Evolutionary conservation across 2,888 invertebrate genomes (phyloP).

Genomic region (Agrotis exclamationis): DNA sequence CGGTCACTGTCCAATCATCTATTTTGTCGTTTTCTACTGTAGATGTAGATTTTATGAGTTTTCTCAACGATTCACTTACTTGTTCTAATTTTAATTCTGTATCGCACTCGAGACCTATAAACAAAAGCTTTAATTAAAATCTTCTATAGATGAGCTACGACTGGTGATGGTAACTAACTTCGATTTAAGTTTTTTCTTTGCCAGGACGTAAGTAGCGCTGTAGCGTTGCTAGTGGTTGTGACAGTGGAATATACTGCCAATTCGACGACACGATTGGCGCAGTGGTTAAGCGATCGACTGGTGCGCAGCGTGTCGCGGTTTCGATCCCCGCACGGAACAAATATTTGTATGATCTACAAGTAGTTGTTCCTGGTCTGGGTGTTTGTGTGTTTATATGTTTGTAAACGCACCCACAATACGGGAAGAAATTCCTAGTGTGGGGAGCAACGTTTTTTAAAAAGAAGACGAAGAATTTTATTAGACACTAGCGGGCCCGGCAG

Average conservation of each 20-base stretch:
- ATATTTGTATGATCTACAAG: no score
- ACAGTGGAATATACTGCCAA: background rate
- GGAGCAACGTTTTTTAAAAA: no score
- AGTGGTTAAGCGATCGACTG: no score
- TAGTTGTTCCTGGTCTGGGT: no score
- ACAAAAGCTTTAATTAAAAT: conserved; percentile 47
- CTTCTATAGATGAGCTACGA: conserved; percentile 12
- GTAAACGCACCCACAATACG: no score
- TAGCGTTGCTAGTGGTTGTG: background rate
- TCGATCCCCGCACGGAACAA: no score
- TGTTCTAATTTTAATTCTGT: conserved; percentile 53
- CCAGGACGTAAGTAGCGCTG: background rate
- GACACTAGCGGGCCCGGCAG: no score
- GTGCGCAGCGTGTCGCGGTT: no score
- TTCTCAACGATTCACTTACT: conserved; percentile 48
- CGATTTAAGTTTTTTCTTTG: background rate
- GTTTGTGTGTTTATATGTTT: no score
- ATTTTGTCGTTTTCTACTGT: conserved; percentile 19
- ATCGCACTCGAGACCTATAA: conserved; percentile 71
- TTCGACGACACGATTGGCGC: no score
- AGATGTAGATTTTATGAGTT: conserved; percentile 32
- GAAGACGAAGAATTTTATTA: no score
- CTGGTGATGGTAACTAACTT: background rate
- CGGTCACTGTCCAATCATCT: conserved; percentile 51
- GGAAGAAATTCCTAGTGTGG: no score